Conservation (phyloP, 53 echinoderm and acorn worm genomes). For the Paelopatides confundens region DNA sequence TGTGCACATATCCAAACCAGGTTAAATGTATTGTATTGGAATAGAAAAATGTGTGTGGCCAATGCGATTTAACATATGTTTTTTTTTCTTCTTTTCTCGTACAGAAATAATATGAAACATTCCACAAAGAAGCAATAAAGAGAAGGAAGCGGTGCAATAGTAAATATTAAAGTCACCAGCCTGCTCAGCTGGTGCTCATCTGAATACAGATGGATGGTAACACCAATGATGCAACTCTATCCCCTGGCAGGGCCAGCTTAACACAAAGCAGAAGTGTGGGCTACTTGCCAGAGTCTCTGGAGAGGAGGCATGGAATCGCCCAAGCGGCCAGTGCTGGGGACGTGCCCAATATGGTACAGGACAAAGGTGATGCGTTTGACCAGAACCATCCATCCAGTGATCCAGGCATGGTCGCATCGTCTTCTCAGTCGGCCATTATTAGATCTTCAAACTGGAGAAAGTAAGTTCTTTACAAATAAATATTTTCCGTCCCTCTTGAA, state of each 20-base stretch:
- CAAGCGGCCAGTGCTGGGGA: constrained; percentile 31
- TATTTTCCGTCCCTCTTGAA: no score
- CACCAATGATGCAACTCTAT: not conserved
- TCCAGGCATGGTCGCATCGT: constrained; percentile 15
- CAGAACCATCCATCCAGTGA: constrained; percentile 2
- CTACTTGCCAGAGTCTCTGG: not conserved
- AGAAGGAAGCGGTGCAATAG: not conserved
- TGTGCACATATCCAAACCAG: no score
- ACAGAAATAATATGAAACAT: not conserved
- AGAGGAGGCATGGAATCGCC: constrained; percentile 1
- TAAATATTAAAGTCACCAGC: not conserved
- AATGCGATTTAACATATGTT: no score
- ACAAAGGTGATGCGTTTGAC: not conserved
- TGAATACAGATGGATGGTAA: not conserved
- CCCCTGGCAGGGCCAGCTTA: constrained; percentile 5
- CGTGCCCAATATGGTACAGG: not conserved
- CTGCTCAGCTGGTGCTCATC: not conserved
- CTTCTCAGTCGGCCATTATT: constrained; percentile 13
- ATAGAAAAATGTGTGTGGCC: no score
- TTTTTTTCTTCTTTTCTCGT: no score
- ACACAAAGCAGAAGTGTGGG: constrained; percentile 25
- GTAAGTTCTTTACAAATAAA: not conserved
- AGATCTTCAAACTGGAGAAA: constrained; percentile 49
- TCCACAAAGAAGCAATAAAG: not conserved
- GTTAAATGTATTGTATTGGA: no score